Evolutionary conservation across 2,797 vertebrate genomes (phyloP).

Genomic region (Lepidocolaptes lacrymiger): DNA sequence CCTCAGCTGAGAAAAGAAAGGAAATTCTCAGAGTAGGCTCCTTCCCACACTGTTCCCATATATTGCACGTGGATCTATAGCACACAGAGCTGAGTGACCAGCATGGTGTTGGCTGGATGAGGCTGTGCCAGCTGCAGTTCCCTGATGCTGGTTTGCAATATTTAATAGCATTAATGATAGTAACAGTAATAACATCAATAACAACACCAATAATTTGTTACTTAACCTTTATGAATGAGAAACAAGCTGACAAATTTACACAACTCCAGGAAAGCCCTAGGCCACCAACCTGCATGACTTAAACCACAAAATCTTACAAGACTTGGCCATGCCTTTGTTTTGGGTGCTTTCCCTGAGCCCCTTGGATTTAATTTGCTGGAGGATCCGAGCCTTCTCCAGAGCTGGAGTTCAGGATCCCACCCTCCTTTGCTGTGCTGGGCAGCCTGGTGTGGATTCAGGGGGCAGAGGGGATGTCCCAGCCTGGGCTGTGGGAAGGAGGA

Average conservation of each 20-base stretch:
- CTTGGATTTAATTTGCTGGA: neutral
- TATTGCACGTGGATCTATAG: fast-evolving
- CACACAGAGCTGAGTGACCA: fast-evolving
- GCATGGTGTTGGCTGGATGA: neutral
- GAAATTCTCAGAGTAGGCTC: neutral
- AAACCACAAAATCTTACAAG: neutral
- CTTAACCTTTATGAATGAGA: neutral
- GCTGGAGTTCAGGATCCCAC: neutral
- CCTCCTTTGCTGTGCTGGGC: neutral
- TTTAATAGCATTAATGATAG: neutral
- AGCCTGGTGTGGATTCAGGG: neutral
- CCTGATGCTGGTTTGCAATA: neutral
- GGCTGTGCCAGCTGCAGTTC: neutral
- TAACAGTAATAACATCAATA: neutral
- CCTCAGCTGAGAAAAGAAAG: neutral
- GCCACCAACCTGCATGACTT: neutral
- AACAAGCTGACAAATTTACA: neutral
- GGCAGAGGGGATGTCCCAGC: neutral
- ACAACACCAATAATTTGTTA: neutral
- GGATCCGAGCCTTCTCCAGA: neutral
- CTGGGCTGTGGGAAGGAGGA: neutral
- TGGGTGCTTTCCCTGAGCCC: neutral
- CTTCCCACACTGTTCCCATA: fast-evolving
- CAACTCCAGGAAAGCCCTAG: neutral
- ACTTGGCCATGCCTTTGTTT: neutral